Evolutionary conservation across 2,797 vertebrate species (phyloP), one percentile per base, ranked within the genome.

Genomic region (Decapterus maruadsi): DNA sequence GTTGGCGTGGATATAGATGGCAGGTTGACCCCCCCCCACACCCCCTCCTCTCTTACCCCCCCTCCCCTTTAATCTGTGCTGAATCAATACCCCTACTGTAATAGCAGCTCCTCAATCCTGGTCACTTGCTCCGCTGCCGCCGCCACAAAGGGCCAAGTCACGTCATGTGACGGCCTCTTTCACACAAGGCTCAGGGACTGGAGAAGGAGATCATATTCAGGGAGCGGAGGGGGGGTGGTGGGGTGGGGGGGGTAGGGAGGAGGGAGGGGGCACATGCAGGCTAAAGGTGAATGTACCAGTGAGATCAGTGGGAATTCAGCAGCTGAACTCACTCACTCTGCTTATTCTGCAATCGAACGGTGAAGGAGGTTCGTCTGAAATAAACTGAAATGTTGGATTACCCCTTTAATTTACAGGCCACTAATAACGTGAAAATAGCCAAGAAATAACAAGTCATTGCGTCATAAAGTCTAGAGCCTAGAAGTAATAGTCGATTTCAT

Each of bases 1-100:
- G 22, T 19, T 34, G 42, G 53, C 1, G 31, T 51, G 17, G 20
- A 58, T 51, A 66, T 9, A 71, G 51, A 78, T 81, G 59, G 58
- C 6, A 87, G 36, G 73, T 61, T 82, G 66, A 88, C 63, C 68
- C 60, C 78, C 38, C 36, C 36, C 36, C 34, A 4, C 34, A 4
- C 34, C 36, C 36, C 36, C 36, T 8, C 36, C 61, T 11, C 40
- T 43, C 38, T 73, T 78, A 75, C 22, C 19, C 59, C 31, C 43
- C 20, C 19, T 22, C 31, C 68, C 60, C 50, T 74, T 79, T 91
- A 94, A 95, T 94, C 91, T 78, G 69, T 48, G 59, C 78, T 85
- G 91, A 93, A 95, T 95, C 94, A 95, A 95, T 94, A 94, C 88
- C 89, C 81, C 93, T 89, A 93, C 89, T 95, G 94, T 95, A 94